phyloP scores from a whole-genome alignment of 1,140 invertebrate genomes.

The Spodoptera litura region DNA sequence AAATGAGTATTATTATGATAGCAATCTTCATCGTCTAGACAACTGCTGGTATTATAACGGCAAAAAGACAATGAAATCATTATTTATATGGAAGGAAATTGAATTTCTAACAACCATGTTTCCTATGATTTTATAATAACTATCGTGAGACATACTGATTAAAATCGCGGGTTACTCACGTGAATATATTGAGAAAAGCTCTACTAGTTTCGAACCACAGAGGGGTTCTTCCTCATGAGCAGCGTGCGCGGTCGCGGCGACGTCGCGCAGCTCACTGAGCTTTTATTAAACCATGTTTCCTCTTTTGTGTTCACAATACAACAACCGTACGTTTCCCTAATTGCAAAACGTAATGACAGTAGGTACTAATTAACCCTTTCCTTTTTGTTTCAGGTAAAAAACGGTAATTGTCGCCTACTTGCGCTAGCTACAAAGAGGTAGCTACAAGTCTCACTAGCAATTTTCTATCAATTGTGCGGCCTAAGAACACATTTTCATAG shows the following conservation, averaged over 20 bases:
- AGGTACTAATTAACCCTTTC: background rate
- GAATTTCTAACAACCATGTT: background rate
- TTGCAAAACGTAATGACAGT: background rate
- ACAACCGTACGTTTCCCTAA: background rate
- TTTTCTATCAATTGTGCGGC: constrained; percentile 65
- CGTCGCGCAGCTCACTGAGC: too few species aligned
- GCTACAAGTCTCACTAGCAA: constrained; percentile 48
- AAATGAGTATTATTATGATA: background rate
- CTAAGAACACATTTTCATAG: constrained; percentile 61
- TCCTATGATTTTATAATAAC: background rate
- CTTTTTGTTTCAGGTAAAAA: constrained; percentile 46
- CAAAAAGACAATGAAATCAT: too few species aligned
- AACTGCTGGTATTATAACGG: background rate
- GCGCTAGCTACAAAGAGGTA: background rate
- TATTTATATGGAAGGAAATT: background rate
- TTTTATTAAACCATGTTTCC: too few species aligned
- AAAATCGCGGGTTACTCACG: too few species aligned
- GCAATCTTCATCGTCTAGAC: background rate
- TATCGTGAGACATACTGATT: too few species aligned
- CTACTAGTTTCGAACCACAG: too few species aligned
- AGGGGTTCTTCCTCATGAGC: too few species aligned
- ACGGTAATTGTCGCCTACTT: background rate
- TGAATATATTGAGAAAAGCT: too few species aligned
- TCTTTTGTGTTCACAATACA: background rate
- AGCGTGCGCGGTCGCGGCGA: too few species aligned